phyloP scores from a whole-genome alignment of 2,797 vertebrate species.

The Acropternis orthonyx region DNA sequence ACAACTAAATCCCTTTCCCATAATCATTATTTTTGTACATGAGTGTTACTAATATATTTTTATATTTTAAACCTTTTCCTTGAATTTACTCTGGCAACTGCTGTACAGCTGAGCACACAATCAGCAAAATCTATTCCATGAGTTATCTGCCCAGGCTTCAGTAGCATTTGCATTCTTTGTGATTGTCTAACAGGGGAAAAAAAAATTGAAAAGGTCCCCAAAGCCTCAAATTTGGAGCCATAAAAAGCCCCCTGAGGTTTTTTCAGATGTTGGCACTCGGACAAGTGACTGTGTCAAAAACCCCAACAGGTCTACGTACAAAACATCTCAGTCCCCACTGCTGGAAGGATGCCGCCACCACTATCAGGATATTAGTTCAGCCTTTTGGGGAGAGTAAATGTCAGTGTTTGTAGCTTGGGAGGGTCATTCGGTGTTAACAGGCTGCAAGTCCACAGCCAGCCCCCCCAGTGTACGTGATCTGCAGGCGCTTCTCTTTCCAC shows the following conservation, averaged over 20 bases:
- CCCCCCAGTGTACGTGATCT: background rate
- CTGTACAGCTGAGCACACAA: background rate
- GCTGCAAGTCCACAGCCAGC: background rate
- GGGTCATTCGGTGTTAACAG: background rate
- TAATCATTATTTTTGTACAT: conserved; percentile 32
- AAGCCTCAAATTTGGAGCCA: background rate
- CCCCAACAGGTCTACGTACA: conserved; percentile 37
- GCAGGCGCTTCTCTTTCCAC: background rate
- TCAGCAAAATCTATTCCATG: background rate
- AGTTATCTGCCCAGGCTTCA: background rate
- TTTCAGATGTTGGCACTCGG: conserved; percentile 27
- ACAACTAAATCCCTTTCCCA: conserved; percentile 27
- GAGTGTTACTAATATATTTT: background rate
- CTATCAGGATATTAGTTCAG: conserved; percentile 14
- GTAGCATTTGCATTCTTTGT: conserved; percentile 2
- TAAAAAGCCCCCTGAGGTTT: conserved; percentile 14
- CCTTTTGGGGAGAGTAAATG: conserved; percentile 30
- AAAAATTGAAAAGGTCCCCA: background rate
- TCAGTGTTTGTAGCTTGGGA: background rate
- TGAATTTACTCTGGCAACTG: conserved; percentile 23
- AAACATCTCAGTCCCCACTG: background rate
- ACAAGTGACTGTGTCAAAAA: conserved; percentile 31
- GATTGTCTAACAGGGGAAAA: background rate
- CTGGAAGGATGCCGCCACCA: conserved; percentile 42
- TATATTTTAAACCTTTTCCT: conserved; percentile 27